Conservation (phyloP, 1,140 invertebrate species). For the Drosophila jambulina region DNA sequence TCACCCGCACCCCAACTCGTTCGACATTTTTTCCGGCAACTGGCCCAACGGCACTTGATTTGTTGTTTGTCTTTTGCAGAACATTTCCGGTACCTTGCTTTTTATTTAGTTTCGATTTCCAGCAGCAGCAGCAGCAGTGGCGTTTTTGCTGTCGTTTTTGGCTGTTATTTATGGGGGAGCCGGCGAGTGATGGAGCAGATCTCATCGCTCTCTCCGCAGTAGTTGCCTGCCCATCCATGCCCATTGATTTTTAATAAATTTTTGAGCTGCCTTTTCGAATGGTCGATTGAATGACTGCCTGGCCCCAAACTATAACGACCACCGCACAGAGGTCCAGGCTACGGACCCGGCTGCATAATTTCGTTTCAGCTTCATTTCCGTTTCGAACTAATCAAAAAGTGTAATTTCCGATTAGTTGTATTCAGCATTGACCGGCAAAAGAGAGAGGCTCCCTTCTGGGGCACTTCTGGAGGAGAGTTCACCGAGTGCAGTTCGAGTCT, state of each 20-base stretch:
- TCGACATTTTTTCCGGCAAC: conserved; percentile 55
- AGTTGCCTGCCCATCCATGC: conserved; percentile 18
- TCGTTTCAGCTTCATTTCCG: conserved; percentile 83
- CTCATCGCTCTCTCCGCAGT: conserved; percentile 30
- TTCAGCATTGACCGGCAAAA: conserved; percentile 63
- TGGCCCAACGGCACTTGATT: conserved; percentile 77
- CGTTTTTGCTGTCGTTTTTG: conserved; percentile 19
- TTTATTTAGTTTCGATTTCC: conserved; percentile 71
- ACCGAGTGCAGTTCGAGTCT: conserved; percentile 17
- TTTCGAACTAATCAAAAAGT: conserved; percentile 84
- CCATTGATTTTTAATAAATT: conserved; percentile 83
- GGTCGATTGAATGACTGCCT: conserved; percentile 15
- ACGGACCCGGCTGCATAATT: conserved; percentile 66
- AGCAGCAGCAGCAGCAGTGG: neutral
- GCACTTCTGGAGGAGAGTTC: conserved; percentile 12
- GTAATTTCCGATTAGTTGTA: conserved; percentile 84
- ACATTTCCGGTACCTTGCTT: conserved; percentile 65
- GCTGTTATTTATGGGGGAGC: conserved; percentile 64
- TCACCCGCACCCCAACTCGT: conserved; percentile 24
- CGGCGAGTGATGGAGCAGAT: conserved; percentile 35
- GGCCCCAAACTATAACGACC: conserved; percentile 49
- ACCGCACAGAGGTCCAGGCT: conserved; percentile 27
- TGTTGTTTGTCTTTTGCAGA: conserved; percentile 80
- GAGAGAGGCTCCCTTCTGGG: neutral
- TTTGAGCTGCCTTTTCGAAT: conserved; percentile 58